Evolutionary conservation across 2,113 vertebrate species (phyloP), one percentile per base, ranked within the genome.

Genomic region (Lipophrys pholis): DNA sequence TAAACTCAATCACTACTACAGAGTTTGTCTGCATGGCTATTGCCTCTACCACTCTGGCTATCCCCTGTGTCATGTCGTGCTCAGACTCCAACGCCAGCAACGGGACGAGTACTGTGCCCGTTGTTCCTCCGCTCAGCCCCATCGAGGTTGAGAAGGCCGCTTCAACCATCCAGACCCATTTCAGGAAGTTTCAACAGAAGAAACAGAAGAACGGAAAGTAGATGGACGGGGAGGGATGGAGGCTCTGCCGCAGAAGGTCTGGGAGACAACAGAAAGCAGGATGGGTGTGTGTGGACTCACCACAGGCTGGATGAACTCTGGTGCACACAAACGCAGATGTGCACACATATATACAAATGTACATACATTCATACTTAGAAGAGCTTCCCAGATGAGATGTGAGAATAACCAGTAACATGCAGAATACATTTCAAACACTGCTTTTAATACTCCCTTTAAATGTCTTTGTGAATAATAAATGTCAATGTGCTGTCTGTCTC

Each of bases 141-240:
- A 57, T 90, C 8, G 88, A 90, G 15, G 73, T 82, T 0, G 94
- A 95, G 61, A 92, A 87, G 83, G 95, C 95, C 0, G 94, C 95
- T 0, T n/a, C 94, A 51, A 95, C 95, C 70, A 96, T 96, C 83
- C 95, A 96, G 91, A 92, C 80, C 51, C 95, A 94, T 67, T 95
- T 93, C 89, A 92, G 94, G 74, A 95, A 93, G 63, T 95, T 96
- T 73, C 95, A 96, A 75, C 92, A 95, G 84, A 94, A 95, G 89
- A 95, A 95, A 74, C 92, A 94, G 1, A 93, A 93, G 77, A 90
- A 93, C 17, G 80, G 83, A 48, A 93, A 95, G 65, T 84, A 86
- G 0, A 57, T 51, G 5, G 45, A 16, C 41, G 54, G 58, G 10
- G 14, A 55, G 30, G 0, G 45, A 17, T 3, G 30, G 30, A 7